Evolutionary conservation across 2,888 invertebrate genomes (phyloP), one percentile per base, ranked within the genome.

Genomic region (Monoplex corrugatus): DNA sequence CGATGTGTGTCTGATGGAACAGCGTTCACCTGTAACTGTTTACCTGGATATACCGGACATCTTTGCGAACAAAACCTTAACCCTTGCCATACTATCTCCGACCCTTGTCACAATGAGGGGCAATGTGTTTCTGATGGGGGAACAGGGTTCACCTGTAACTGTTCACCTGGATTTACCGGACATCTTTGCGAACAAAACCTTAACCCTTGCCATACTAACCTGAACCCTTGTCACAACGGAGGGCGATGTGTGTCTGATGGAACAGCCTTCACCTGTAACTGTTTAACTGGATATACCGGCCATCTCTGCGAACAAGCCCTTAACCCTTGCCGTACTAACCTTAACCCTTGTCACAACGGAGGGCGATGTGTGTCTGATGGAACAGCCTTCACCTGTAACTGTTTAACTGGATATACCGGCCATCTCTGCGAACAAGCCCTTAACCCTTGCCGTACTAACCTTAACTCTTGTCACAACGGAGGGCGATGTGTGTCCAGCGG

Each of bases 1-100:
- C 84, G 85, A 10, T 91, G 91, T 44, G 40, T 91, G 13, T 57
- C 78, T 23, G 63, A 63, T 0, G 85, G 63, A 6, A 23, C 23
- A 35, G 83, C 63, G 13, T 90, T 88, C 68, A 16, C 45, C 50
- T 91, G 91, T 75, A 63, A 87, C n/a, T 91, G 91, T 86, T n/a
- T 44, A 0, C n/a, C 68, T 40, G 87, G 84, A 23, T 89, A 75
- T 78, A 83, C 87, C 23, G 89, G 91, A 0, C 72, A 86, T 10
- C 32, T 88, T 19, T 90, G 89, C 78, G 72, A 88, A 19, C 23
- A 40, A n/a, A 38, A 16, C 57, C 68, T 88, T 1, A 8, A 38
- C 16, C 87, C 87, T 8, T 90, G 90, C 72, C 50, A 45, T 10
- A 16, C 87, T 28, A 45, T 40, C 35, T n/a, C n/a, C n/a, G n/a